Base-by-base conservation (phyloP, 2,797 vertebrate genomes). In the Coregonus ussuriensis region DNA sequence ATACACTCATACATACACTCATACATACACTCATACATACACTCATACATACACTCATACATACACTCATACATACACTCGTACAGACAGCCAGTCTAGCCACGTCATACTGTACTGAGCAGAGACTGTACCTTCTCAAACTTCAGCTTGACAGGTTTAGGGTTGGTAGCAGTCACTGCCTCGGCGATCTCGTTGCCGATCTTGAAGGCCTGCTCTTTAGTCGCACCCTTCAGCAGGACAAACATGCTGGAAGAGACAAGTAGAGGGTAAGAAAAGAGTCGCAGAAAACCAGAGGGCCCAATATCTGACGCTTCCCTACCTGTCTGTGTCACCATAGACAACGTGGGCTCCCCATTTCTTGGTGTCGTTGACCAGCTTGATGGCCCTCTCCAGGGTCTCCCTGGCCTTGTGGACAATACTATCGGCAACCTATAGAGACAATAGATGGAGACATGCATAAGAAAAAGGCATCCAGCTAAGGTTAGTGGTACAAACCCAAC, bases 391-490 rank as follows among this genome's bases (percentile, higher is more conserved):
- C 92, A 99, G 91, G 1, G 98, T 99, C 91, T 99, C 98, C 91
- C 98, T 95, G 87, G 98, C 97, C 93, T 99, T 99, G 93, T 99
- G 97, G 73, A 99, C 92, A 85, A 99, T 99, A 86, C 98, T 99
- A 84, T 99, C 98, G 2, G 96, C 98, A 72, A 99, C 88, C 98
- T 99, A 89, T 1, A 73, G 18, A 72, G 0, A 37, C 25, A 47
- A 47, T 47, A 47, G 41, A 47, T 47, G 41, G 41, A 13, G 41
- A 47, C 2, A 47, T 11, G 41, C 3, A 47, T 47, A 9, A 47
- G 41, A 74, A 71, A 2, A 15, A 54, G 53, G 15, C 53, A 6
- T 6, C 47, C 47, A 9, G 53, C 16, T 54, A 15, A 63, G 59
- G n/a, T 25, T 62, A n/a, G 25, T 25, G 25, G 25, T 25, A 25